Base-by-base conservation (phyloP, 2,113 vertebrate species). In the Corythaeola cristata region DNA sequence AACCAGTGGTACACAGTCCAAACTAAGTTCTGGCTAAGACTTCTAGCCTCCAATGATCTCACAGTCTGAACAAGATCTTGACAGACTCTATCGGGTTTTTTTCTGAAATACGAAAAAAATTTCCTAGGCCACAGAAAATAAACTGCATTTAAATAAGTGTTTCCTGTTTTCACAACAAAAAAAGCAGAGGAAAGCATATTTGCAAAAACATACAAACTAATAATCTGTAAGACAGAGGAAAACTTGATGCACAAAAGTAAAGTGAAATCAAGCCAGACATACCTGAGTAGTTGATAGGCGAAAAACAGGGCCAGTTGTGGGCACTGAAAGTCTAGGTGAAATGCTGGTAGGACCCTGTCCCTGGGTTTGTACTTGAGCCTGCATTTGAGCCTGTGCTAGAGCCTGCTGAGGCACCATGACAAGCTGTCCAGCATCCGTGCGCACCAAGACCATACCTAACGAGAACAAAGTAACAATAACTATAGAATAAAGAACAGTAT, bases 341-440 rank as follows among this genome's bases (percentile, higher is more conserved):
- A 99, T 96, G 98, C 14, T 98, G 96, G 98, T 98, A 62, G 94
- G 63, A 50, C 58, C 90, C 49, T 97, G 96, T 12, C 60, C 98
- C 88, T 98, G 98, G 1, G 96, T 95, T 9, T 98, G 98, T 28
- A 98, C 98, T 95, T 99, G 98, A 45, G 97, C 97, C 88, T 98
- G 98, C 47, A 98, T 96, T 9, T 97, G 97, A 73, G 98, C 98
- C 91, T 99, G 98, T 4, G 98, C 98, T 78, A 99, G 97, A 18
- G 98, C 98, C 95, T 99, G 98, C 97, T 99, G 99, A 39, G 98
- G 98, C 94, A 99, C 98, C 98, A 99, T 98, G 23, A 99, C 98
- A 27, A 99, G 97, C 95, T 99, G 98, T 8, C 98, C 99, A 33
- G 98, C 91, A 66, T 99, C 99, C 0, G 98, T 99, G 44, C 98